Base-by-base conservation (phyloP, 2,888 invertebrate genomes). In the Tuta absoluta region DNA sequence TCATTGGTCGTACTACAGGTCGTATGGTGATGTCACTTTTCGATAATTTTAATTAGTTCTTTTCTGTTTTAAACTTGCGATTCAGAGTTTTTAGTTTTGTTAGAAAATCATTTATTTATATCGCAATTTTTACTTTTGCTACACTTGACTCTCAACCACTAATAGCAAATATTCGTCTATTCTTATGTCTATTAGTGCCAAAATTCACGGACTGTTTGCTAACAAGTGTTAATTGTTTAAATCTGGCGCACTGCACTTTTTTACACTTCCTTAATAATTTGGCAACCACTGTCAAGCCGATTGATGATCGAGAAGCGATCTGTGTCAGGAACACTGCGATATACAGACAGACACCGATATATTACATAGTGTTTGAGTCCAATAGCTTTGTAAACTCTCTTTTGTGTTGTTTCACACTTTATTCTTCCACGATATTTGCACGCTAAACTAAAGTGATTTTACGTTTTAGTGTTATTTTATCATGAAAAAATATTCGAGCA, bases 231-330 rank as follows among this genome's bases (percentile, higher is more conserved):
- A 17, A 56, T 33, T 56, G 56, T 41, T 60, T 17, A 24, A 45
- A 60, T 60, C 60, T 60, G 60, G 60, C 60, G 45, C 60, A 45
- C 45, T 24, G 60, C 23, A 41, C 45, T 21, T 58, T 60, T 45
- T 23, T 38, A n/a, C 61, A 61, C 61, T 49, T 61, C 61, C 61
- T 61, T 14, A 49, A 61, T 49, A 61, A 17, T 61, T 61, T 61
- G 61, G 61, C 61, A 61, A 10, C 48, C 23, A 17, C 28, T 45
- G 17, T 45, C 45, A n/a, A 45, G 3, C n/a, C 2, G 41, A 7
- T 41, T n/a, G 17, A n/a, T 14, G 48, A 61, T 37, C 19, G 37
- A 33, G 17, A 37, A 57, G 14, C 33, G 37, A 53, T 53, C 23
- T 23, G 21, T 53, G 51, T 53, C 51, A 53, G 51, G 23, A 58